A percentile compares a stretch with the other conserved stretches of the same genome.
phyloP scores from a whole-genome alignment of 2,888 invertebrate genomes.

The Dryomyza anilis region DNA sequence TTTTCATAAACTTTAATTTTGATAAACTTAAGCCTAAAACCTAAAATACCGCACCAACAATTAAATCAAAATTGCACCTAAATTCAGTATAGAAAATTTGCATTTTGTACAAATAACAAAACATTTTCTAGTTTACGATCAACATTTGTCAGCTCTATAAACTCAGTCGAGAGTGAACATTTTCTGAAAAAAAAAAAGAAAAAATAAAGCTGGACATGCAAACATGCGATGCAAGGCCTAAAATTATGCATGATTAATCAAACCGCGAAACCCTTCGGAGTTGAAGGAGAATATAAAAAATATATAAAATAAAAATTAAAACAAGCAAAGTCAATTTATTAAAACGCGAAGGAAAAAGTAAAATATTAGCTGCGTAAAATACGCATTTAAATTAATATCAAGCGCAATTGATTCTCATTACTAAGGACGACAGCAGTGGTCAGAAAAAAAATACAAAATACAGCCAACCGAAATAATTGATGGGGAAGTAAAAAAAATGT shows the following conservation, averaged over 20 bases:
- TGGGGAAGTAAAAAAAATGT: neutral
- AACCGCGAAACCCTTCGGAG: neutral
- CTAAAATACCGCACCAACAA: neutral
- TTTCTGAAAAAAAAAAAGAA: too few relatives aligned
- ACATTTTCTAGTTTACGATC: slow-evolving; percentile 39
- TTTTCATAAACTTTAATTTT: neutral
- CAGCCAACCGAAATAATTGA: neutral
- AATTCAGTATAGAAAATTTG: slow-evolving; percentile 40
- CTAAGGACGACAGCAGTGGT: neutral
- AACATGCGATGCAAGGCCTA: slow-evolving; percentile 4
- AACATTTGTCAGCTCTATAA: slow-evolving; percentile 8
- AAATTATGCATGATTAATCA: slow-evolving; percentile 11
- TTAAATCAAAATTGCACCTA: neutral
- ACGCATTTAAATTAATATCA: slow-evolving; percentile 13
- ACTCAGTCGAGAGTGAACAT: neutral
- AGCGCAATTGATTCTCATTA: slow-evolving; percentile 11
- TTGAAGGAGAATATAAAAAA: neutral
- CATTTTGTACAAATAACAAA: slow-evolving; percentile 49
- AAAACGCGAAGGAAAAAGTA: neutral
- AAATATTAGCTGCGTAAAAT: slow-evolving; percentile 7
- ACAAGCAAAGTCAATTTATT: neutral
- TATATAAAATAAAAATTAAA: neutral
- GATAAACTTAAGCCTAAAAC: neutral
- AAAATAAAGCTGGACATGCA: too few relatives aligned
- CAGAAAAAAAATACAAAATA: neutral